Percentiles rank a stretch among this genome's conserved stretches.
Evolutionary conservation across 2,797 vertebrate genomes (phyloP).

Genomic region (Platalea minor): DNA sequence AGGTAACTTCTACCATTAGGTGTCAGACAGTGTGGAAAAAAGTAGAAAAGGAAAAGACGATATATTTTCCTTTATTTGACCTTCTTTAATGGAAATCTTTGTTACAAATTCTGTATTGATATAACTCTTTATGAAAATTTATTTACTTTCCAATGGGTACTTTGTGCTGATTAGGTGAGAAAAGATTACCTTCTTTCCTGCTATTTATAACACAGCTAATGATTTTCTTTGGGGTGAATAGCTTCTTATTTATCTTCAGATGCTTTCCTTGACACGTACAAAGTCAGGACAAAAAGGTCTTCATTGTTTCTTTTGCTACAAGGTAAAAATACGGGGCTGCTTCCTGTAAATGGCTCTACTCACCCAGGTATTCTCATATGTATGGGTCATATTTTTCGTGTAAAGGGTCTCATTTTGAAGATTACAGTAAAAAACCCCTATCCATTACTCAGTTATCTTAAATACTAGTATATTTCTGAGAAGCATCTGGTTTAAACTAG

Average conservation of each 20-base stretch:
- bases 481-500: background rate
- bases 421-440: background rate
- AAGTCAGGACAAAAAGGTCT: conserved; percentile 5
- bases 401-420: background rate
- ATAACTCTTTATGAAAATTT: conserved; percentile 34
- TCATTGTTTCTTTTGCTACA: background rate
- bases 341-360: background rate
- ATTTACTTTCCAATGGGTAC: conserved; percentile 40
- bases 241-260: conserved; percentile 29
- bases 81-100: conserved; percentile 14
- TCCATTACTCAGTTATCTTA: background rate
- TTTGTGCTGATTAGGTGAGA: conserved; percentile 15
- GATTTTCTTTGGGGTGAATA: conserved; percentile 23
- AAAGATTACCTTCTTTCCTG: background rate
- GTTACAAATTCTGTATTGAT: conserved; percentile 10
- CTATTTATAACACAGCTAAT: conserved; percentile 33
- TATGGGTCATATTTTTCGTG: background rate
- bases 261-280: background rate
- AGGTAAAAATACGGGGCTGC: background rate
- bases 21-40: background rate
- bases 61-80: conserved; percentile 7
- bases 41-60: background rate
- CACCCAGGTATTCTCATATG: background rate
- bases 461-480: background rate
- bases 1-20: background rate